Conservation (phyloP, 2,888 invertebrate species). For the Dioctria rufipes region DNA sequence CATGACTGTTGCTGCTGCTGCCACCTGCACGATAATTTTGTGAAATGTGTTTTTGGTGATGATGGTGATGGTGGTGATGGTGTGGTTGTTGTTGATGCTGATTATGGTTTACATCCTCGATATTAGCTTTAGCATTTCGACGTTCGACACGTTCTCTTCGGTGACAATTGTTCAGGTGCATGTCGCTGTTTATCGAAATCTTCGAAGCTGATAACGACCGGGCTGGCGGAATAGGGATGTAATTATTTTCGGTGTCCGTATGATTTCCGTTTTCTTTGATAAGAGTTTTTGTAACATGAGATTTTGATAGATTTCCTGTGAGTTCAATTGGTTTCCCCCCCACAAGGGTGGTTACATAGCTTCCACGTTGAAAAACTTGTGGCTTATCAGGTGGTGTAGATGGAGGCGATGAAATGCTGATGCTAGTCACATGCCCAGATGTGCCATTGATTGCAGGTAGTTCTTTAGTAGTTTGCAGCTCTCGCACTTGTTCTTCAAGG, state of each 20-base stretch:
- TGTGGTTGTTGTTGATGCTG: background rate
- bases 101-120: conserved; percentile 54
- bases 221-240: conserved; percentile 61
- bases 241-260: conserved; percentile 60
- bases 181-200: conserved; percentile 70
- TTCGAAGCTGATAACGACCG: conserved; percentile 69
- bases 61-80: too few relatives aligned
- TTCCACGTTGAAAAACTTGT: conserved; percentile 84
- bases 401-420: conserved; percentile 77
- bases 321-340: conserved; percentile 71
- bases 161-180: conserved; percentile 62
- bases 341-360: conserved; percentile 83
- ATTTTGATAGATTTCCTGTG: conserved; percentile 62
- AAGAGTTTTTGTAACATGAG: conserved; percentile 68
- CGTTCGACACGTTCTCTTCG: conserved; percentile 66
- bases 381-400: conserved; percentile 74
- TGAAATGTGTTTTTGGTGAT: background rate
- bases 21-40: background rate
- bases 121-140: conserved; percentile 21
- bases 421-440: conserved; percentile 77
- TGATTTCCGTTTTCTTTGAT: conserved; percentile 67
- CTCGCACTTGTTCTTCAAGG: conserved; percentile 87
- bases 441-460: conserved; percentile 20
- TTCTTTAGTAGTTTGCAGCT: conserved; percentile 72
- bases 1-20: conserved; percentile 50